These are phyloP conservation scores for Pocillopora meandrina DNA, from an alignment of 92 coral and sea anemone genomes.

Conservation along the genomic window DNA sequence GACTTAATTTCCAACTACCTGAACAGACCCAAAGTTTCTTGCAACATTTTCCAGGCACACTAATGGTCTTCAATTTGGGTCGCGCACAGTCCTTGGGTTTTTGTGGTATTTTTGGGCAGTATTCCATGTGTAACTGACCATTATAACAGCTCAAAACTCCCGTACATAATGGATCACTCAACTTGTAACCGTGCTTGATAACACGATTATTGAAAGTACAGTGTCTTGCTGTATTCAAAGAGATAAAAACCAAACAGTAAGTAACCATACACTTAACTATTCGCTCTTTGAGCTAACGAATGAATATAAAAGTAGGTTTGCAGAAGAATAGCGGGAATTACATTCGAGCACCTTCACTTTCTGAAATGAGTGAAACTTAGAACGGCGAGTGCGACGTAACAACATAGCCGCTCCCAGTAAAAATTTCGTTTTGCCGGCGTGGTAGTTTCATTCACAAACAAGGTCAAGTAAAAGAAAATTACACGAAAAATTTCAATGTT, in stretches of 20 bases:
- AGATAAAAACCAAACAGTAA: not conserved
- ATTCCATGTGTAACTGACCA: constrained; percentile 67
- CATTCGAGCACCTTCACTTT: too few species aligned
- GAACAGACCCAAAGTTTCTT: constrained; percentile 81
- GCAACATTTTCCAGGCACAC: constrained; percentile 78
- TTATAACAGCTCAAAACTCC: constrained; percentile 77
- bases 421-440: too few species aligned
- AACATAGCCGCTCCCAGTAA: too few species aligned
- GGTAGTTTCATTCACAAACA: too few species aligned
- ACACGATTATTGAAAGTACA: constrained; percentile 66
- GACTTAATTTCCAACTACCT: constrained; percentile 50
- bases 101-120: constrained; percentile 75
- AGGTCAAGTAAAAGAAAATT: too few species aligned
- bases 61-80: constrained; percentile 67
- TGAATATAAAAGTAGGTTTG: too few species aligned
- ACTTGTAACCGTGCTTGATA: constrained; percentile 76
- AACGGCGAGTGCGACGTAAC: too few species aligned
- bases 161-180: constrained; percentile 85
- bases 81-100: constrained; percentile 78
- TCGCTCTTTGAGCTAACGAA: not conserved
- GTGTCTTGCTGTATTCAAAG: constrained; percentile 58
- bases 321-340: too few species aligned
- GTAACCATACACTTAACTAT: not conserved
- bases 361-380: not conserved
- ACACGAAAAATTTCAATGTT: too few species aligned